Evolutionary conservation across 2,888 invertebrate species (phyloP).

Genomic region (Drosophila multiciliata): DNA sequence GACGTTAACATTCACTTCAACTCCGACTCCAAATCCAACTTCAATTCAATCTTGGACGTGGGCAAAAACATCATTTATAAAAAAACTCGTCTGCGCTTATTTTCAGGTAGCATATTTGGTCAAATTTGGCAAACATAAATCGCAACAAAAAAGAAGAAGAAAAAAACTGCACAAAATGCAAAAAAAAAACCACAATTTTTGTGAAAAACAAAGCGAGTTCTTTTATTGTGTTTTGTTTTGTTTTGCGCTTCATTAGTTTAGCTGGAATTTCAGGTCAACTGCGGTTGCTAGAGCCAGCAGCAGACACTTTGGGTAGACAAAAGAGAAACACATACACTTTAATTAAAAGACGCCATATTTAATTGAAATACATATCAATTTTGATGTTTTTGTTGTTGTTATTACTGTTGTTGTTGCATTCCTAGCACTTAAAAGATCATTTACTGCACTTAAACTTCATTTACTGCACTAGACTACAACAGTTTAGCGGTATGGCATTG

Average conservation of each 20-base stretch:
- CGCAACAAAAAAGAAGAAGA: not conserved
- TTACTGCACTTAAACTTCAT: constrained; percentile 6
- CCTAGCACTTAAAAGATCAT: constrained; percentile 7
- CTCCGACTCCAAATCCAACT: constrained; percentile 10
- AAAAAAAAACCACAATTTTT: constrained; percentile 20
- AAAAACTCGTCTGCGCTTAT: constrained; percentile 48
- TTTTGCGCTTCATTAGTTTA: constrained; percentile 67
- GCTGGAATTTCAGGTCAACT: constrained; percentile 72
- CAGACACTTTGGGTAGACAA: constrained; percentile 16
- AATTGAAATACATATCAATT: constrained; percentile 1
- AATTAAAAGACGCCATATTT: constrained; percentile 4
- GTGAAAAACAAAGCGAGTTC: constrained; percentile 45
- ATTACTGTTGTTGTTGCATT: not conserved
- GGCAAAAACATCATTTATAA: constrained; percentile 63
- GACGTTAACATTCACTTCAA: constrained; percentile 28
- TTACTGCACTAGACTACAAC: not conserved
- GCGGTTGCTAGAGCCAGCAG: constrained; percentile 29
- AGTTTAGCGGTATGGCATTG: constrained; percentile 24
- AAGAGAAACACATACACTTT: constrained; percentile 21
- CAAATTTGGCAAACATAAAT: constrained; percentile 31
- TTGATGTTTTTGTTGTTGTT: not conserved
- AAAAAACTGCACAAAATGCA: constrained; percentile 55
- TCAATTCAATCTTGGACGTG: constrained; percentile 15
- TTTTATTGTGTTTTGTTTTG: constrained; percentile 30
- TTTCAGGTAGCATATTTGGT: constrained; percentile 51